Evolutionary conservation across 1,140 invertebrate genomes (phyloP).

Genomic region (Lucilia cuprina): DNA sequence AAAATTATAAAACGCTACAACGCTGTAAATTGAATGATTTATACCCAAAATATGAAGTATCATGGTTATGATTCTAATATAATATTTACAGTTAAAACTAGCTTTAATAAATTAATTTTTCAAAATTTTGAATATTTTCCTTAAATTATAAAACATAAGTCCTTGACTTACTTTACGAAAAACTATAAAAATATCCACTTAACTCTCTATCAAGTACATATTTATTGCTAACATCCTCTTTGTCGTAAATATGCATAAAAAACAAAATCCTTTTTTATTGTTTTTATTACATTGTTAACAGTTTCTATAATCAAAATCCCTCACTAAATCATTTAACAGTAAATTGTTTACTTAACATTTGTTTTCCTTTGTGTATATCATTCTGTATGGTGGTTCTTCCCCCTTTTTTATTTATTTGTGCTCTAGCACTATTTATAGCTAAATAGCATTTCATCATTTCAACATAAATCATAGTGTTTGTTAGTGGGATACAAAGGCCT

Average conservation of each 20-base stretch:
- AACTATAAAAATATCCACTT: too few relatives aligned
- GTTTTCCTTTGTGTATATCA: neutral
- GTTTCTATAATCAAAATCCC: neutral
- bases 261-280: neutral
- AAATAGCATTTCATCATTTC: neutral
- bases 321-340: conserved; percentile 11
- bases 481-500: neutral
- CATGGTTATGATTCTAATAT: too few relatives aligned
- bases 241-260: neutral
- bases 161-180: too few relatives aligned
- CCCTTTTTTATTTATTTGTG: neutral
- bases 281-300: neutral
- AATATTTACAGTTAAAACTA: too few relatives aligned
- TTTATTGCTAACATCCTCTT: neutral
- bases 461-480: neutral
- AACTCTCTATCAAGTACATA: too few relatives aligned
- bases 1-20: too few relatives aligned
- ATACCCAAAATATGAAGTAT: too few relatives aligned
- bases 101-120: too few relatives aligned
- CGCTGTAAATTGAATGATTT: too few relatives aligned
- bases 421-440: neutral
- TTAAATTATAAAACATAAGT: too few relatives aligned
- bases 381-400: neutral
- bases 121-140: too few relatives aligned
- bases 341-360: conserved; percentile 18